Evolutionary conservation across 2,113 vertebrate genomes (phyloP).

Genomic region (Tragelaphus buxtoni): DNA sequence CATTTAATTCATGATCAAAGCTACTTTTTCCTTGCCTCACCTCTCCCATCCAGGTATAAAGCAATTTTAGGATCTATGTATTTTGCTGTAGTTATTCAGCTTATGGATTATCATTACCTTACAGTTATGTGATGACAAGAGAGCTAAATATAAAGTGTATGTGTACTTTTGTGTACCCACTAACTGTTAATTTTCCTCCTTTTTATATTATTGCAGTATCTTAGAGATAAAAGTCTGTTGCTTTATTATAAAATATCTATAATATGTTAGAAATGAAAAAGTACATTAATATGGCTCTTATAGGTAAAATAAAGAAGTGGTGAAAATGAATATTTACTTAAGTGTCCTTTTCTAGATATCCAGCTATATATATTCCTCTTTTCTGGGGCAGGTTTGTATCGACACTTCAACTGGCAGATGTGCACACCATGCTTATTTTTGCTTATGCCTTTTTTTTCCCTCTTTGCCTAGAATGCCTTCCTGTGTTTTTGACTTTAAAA

Average conservation of each 20-base stretch:
- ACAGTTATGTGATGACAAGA: background rate
- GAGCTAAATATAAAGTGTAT: background rate
- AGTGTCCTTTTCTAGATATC: background rate
- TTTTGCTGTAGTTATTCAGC: background rate
- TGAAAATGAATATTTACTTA: background rate
- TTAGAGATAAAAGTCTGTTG: background rate
- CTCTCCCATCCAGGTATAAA: background rate
- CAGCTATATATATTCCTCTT: background rate
- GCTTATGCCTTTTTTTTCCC: background rate
- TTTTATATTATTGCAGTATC: background rate
- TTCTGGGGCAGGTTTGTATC: background rate
- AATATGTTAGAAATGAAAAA: background rate
- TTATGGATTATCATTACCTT: background rate
- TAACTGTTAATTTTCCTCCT: background rate
- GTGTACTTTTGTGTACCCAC: background rate
- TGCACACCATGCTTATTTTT: background rate
- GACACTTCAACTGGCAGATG: background rate
- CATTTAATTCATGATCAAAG: slow-evolving; percentile 4
- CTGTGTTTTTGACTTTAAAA: background rate
- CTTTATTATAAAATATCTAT: background rate
- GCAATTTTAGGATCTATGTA: background rate
- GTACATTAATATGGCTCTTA: background rate
- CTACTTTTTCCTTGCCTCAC: background rate
- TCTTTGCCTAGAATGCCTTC: background rate
- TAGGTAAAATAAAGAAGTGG: background rate